Evolutionary conservation across 2,888 invertebrate species (phyloP).

Genomic region (Nomada ferruginata): DNA sequence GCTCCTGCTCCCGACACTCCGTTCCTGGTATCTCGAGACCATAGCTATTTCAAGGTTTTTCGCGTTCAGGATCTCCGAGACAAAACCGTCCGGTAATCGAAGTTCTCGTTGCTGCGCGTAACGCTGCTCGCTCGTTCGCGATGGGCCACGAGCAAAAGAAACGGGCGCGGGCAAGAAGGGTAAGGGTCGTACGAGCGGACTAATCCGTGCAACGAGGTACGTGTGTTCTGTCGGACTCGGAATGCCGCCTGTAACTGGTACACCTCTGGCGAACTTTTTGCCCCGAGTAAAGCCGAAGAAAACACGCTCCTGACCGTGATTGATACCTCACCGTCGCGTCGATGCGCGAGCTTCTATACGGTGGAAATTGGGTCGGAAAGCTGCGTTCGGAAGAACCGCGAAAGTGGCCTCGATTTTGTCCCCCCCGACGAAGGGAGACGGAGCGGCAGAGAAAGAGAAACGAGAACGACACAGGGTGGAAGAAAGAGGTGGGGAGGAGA

Average conservation of each 20-base stretch:
- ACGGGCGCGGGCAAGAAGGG: no score
- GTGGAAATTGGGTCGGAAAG: slow-evolving; percentile 8
- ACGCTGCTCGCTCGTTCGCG: background rate
- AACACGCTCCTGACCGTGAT: no score
- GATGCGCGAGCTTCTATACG: background rate
- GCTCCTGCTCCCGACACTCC: slow-evolving; percentile 39
- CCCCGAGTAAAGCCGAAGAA: no score
- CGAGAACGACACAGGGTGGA: slow-evolving; percentile 32
- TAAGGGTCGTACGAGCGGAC: background rate
- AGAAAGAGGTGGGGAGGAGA: slow-evolving; percentile 45
- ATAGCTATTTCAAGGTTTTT: slow-evolving; percentile 36
- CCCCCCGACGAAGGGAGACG: slow-evolving; percentile 7
- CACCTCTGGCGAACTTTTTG: no score
- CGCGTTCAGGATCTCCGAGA: slow-evolving; percentile 5
- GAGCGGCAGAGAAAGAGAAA: slow-evolving; percentile 20
- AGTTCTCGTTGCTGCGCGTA: background rate
- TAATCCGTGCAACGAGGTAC: background rate
- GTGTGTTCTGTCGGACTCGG: background rate
- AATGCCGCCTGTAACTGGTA: no score
- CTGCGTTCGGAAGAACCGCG: slow-evolving; percentile 5
- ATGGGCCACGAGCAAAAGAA: no score
- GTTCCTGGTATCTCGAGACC: slow-evolving; percentile 32
- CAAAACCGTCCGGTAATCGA: background rate
- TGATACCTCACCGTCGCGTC: background rate
- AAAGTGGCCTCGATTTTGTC: slow-evolving; percentile 4